Evolutionary conservation across 1,140 invertebrate genomes (phyloP), one percentile per base, ranked within the genome.

Genomic region (Solenopsis fugax): DNA sequence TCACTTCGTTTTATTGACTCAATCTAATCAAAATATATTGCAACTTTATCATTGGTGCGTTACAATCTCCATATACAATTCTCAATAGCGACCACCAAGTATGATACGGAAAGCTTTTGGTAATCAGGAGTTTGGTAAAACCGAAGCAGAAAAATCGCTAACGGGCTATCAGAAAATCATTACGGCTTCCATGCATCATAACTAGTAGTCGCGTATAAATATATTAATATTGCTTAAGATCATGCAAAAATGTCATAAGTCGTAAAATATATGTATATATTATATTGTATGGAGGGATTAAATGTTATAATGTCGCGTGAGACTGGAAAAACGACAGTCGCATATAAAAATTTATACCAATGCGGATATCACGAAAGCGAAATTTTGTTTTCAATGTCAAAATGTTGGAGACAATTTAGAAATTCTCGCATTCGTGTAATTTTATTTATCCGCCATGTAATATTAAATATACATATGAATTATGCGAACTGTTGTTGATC

Each of bases 21-120:
- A 76, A 91, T 90, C 91, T 92, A 93, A 92, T 93, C 81, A 94
- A 94, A 93, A 93, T 93, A 93, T 93, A 94, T 93, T 93, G 93
- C 93, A 91, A 87, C 87, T 93, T 93, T 89, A 85, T 90, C 65
- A 77, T 91, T 91, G 88, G 86, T 93, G 89, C 90, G 82, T 92
- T 93, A 93, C 86, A 93, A 92, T 94, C 56, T 89, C 69, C 71
- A 90, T 91, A 92, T 80, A 92, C 76, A 82, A 91, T 93, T 75
- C 56, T 92, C 86, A 65, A 90, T 81, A 62, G 76, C 76, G 81
- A 82, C 58, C 52, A 62, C 75, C 64, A 75, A 88, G 41, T 48
- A 76, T 72, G 87, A 41, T 52, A 34, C 77, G 29, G 75, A 71
- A 58, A 87, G 50, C 85, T 62, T 29, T 52, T 65, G 58, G 67